Evolutionary conservation across 2,888 invertebrate genomes (phyloP).

Genomic region (Tetrapedia diversipes): DNA sequence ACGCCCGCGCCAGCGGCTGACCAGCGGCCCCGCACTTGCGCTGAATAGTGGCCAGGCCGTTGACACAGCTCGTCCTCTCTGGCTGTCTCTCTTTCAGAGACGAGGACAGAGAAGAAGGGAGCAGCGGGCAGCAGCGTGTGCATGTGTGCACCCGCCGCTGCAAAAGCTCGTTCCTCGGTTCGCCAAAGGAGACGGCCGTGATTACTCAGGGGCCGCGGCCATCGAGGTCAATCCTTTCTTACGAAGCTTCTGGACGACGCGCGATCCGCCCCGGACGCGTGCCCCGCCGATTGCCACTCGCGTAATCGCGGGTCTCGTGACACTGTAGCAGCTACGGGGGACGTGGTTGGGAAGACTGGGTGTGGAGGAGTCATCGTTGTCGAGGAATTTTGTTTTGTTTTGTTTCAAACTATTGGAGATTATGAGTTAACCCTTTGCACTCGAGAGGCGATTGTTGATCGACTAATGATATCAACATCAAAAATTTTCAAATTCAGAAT

Average conservation of each 20-base stretch:
- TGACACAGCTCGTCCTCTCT: constrained; percentile 73
- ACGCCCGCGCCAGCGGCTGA: constrained; percentile 71
- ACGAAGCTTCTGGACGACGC: constrained; percentile 40
- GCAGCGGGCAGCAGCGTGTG: constrained; percentile 10
- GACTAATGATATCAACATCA: too few relatives aligned
- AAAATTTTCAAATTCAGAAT: too few relatives aligned
- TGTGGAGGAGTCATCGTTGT: neutral
- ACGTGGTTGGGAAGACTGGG: neutral
- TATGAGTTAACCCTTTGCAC: too few relatives aligned
- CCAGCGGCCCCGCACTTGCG: constrained; percentile 75
- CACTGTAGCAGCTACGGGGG: neutral
- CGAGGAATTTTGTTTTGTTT: too few relatives aligned
- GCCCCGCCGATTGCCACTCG: constrained; percentile 2
- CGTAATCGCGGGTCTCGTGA: neutral
- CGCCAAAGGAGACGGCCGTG: constrained; percentile 51
- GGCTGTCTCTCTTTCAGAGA: too few relatives aligned
- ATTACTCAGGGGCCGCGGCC: constrained; percentile 39
- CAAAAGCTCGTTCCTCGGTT: constrained; percentile 39
- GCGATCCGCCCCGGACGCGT: constrained; percentile 31
- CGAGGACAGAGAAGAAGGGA: neutral
- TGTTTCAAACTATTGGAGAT: too few relatives aligned
- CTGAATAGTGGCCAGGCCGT: constrained; percentile 81
- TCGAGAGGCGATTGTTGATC: too few relatives aligned
- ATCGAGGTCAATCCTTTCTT: constrained; percentile 54
- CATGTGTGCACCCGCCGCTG: constrained; percentile 39